Conservation (phyloP, 2,797 vertebrate species). For the Schizothorax lantsangensis region DNA sequence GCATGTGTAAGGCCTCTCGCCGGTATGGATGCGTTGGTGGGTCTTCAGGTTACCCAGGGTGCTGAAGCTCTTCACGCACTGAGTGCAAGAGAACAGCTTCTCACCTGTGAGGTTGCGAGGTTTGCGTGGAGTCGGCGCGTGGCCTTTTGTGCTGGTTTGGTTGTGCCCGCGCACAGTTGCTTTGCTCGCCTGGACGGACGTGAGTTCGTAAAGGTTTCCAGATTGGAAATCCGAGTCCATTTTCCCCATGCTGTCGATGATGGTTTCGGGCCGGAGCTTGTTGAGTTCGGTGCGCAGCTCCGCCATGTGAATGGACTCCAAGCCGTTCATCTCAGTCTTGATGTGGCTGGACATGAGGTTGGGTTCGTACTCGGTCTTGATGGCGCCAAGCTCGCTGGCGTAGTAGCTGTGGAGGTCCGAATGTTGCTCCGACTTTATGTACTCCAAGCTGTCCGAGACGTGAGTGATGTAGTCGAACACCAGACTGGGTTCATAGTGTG, state of each 20-base stretch:
- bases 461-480: conserved; percentile 84
- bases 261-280: conserved; percentile 78
- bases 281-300: conserved; percentile 82
- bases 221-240: conserved; percentile 70
- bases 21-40: conserved; percentile 82
- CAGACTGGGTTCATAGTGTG: conserved; percentile 78
- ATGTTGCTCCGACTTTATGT: conserved; percentile 82
- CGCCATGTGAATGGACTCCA: conserved; percentile 84
- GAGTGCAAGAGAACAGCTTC: conserved; percentile 81
- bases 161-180: neutral
- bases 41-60: conserved; percentile 84
- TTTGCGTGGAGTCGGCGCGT: conserved; percentile 62
- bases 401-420: conserved; percentile 83
- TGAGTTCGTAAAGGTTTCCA: conserved; percentile 72
- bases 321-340: conserved; percentile 69
- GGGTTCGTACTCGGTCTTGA: conserved; percentile 75
- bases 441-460: conserved; percentile 80
- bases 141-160: conserved; percentile 55
- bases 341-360: conserved; percentile 69
- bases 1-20: conserved; percentile 82
- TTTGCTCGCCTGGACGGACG: conserved; percentile 63
- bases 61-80: conserved; percentile 83
- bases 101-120: conserved; percentile 79
- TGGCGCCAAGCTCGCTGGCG: conserved; percentile 72
- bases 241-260: conserved; percentile 73